Evolutionary conservation across 2,888 invertebrate species (phyloP), one percentile per base, ranked within the genome.

Genomic region (Stegana nigrithorax): DNA sequence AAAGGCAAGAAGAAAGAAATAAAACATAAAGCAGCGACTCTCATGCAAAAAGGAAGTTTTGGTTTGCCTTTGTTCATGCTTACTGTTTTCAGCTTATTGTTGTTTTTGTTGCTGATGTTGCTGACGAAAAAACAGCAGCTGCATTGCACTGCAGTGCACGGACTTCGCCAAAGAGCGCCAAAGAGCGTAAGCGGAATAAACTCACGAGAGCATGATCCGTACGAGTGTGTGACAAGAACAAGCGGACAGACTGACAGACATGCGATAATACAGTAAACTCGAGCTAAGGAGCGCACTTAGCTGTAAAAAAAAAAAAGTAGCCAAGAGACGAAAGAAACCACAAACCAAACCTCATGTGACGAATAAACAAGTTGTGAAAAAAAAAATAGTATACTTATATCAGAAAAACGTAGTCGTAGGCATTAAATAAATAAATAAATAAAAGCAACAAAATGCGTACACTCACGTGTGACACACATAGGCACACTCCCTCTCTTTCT

Each of bases 251-350:
- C 42, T 36, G 10, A 50, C 7, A 19, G 17, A 45, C 17, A 42
- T n/a, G 14, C 39, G 14, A 5, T n/a, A 12, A 39, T 14, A 39
- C 10, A 4, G 45, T 10, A 44, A 44, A 44, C 23, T 32, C 10
- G 14, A 32, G 19, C 50, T 50, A 25, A 50, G 26, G n/a, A 2
- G 47, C 44, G 23, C 59, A 53, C 32, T 61, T 73, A 73, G 70
- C 73, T 73, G 72, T 73, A 72, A 73, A 27, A 69, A 21, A 47
- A 58, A n/a, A n/a, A n/a, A n/a, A 60, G 57, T 45, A 57, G 59
- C 42, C 8, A 58, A 62, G 14, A 51, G 32, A 47, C 61, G 53
- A 32, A 29, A 61, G 27, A 56, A 42, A 45, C 63, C 60, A 47
- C 58, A 57, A 27, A 62, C 27, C 8, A n/a, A 7, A 10, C 29